These are phyloP conservation scores for Mellilla xanthometata DNA, from an alignment of 2,888 invertebrate genomes.

Conservation along the genomic window DNA sequence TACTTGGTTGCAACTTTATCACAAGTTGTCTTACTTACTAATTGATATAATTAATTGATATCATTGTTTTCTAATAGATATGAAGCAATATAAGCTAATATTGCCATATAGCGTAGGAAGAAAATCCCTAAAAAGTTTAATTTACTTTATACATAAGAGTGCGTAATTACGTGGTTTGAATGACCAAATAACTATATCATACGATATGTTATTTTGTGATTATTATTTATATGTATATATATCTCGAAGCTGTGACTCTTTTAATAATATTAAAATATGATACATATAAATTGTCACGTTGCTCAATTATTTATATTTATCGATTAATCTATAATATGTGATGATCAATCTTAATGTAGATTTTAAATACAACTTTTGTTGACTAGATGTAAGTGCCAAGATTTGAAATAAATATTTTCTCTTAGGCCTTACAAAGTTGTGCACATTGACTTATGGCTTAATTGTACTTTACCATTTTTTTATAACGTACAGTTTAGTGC, in stretches of 20 bases:
- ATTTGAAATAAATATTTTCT: conserved; percentile 46
- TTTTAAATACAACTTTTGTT: conserved; percentile 3
- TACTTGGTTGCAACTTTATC: conserved; percentile 87
- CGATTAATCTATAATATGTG: no score
- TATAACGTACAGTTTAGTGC: neutral
- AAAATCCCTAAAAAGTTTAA: conserved; percentile 19
- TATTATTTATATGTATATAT: no score
- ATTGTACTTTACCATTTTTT: conserved; percentile 7
- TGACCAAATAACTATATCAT: no score
- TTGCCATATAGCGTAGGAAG: conserved; percentile 63
- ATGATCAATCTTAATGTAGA: no score
- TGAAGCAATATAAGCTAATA: conserved; percentile 58
- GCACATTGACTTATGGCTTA: conserved; percentile 16
- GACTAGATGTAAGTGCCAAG: conserved; percentile 48
- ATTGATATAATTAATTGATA: conserved; percentile 73
- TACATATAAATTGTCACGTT: no score
- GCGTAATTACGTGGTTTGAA: no score
- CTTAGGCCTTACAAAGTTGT: conserved; percentile 55
- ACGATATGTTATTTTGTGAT: no score
- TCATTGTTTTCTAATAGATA: conserved; percentile 59
- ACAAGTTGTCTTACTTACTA: conserved; percentile 71
- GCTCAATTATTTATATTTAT: no score
- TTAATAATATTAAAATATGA: no score
- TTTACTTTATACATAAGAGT: neutral
- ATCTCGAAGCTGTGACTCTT: no score